A percentile compares a stretch with the other conserved stretches of the same genome.
Evolutionary conservation across 2,797 vertebrate species (phyloP).

Genomic region (Spinibarbus caldwelli): DNA sequence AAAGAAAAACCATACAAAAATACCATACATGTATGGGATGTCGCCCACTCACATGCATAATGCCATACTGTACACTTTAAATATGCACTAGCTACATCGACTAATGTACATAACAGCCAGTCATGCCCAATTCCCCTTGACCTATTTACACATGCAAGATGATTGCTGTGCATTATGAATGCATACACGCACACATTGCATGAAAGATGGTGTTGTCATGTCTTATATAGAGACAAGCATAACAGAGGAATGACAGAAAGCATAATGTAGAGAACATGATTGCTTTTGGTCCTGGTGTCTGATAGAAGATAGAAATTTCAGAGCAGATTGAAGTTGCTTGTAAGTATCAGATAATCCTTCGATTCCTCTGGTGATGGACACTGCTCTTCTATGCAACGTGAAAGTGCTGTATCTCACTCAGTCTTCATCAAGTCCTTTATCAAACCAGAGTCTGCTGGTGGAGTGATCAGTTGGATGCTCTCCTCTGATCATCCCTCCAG

Average conservation of each 20-base stretch:
- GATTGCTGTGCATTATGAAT: constrained; percentile 1
- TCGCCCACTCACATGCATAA: constrained; percentile 19
- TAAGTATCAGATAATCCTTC: constrained; percentile 23
- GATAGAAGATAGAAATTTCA: not conserved
- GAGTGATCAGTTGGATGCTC: constrained; percentile 16
- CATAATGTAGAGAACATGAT: constrained; percentile 1
- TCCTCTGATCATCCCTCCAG: constrained; percentile 8
- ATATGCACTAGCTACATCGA: constrained; percentile 31
- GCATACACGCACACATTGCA: not conserved
- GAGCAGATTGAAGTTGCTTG: not conserved
- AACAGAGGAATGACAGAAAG: not conserved
- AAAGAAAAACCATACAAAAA: too few relatives aligned
- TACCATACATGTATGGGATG: constrained; percentile 18
- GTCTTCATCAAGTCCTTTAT: not conserved
- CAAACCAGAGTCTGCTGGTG: not conserved
- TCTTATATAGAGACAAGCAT: not conserved
- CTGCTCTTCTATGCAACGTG: not conserved
- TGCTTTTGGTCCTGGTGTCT: not conserved
- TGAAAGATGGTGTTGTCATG: not conserved
- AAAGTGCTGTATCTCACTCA: not conserved
- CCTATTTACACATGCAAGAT: not conserved
- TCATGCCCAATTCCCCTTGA: not conserved
- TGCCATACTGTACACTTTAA: not conserved
- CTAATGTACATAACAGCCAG: not conserved
- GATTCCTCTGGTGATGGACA: not conserved